phyloP scores from a whole-genome alignment of 2,113 vertebrate genomes.

The Stigmatopora argus region DNA sequence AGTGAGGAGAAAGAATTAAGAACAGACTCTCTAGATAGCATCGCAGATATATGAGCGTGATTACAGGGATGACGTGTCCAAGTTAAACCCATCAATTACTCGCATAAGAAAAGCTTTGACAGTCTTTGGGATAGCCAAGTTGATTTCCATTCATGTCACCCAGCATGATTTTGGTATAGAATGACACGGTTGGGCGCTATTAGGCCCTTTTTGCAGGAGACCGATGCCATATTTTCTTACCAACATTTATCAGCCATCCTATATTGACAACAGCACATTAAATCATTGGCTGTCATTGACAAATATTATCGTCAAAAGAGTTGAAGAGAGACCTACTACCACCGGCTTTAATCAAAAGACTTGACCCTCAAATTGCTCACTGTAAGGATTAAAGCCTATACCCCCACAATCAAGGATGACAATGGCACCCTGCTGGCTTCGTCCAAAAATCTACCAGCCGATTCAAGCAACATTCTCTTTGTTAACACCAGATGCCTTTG shows the following conservation, averaged over 20 bases:
- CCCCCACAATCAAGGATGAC: slow-evolving; percentile 42
- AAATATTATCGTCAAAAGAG: too few relatives aligned
- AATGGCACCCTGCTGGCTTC: slow-evolving; percentile 54
- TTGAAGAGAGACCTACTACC: too few relatives aligned
- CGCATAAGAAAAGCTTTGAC: background rate
- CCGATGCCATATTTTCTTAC: background rate
- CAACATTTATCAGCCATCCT: background rate
- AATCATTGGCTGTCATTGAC: background rate
- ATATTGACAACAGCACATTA: background rate
- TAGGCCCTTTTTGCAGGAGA: background rate
- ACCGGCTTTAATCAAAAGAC: slow-evolving; percentile 1
- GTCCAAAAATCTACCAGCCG: slow-evolving; percentile 27
- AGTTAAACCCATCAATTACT: background rate
- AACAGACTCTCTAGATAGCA: slow-evolving; percentile 12
- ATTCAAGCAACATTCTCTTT: slow-evolving; percentile 55
- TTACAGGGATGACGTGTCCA: background rate
- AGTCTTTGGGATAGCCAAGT: background rate
- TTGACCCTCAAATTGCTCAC: background rate
- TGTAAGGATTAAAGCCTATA: slow-evolving; percentile 19
- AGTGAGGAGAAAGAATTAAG: slow-evolving; percentile 7
- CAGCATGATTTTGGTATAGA: background rate
- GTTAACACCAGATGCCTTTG: slow-evolving; percentile 67
- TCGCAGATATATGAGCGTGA: background rate
- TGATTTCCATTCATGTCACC: background rate
- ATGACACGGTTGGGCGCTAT: background rate